Evolutionary conservation across 2,113 vertebrate genomes (phyloP).

Genomic region (Engraulis encrasicolus): DNA sequence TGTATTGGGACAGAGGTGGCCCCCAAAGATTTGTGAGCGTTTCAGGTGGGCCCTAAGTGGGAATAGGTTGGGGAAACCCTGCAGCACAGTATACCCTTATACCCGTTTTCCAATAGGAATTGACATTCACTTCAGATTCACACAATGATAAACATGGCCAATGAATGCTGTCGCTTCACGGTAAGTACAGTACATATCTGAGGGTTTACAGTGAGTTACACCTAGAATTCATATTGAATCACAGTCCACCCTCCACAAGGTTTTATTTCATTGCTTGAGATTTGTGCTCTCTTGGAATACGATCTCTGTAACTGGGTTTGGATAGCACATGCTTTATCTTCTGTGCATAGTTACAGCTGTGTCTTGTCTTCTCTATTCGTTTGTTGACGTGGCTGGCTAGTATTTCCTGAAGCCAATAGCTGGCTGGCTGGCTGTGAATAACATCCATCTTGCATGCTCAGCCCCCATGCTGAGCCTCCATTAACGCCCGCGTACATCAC

Average conservation of each 20-base stretch:
- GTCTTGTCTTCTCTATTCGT: neutral
- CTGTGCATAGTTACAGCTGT: neutral
- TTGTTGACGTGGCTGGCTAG: neutral
- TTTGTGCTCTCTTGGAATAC: neutral
- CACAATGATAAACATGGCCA: neutral
- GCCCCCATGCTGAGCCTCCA: neutral
- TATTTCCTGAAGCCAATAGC: neutral
- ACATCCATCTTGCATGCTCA: neutral
- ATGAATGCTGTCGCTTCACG: neutral
- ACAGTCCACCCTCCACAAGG: neutral
- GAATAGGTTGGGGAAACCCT: too few relatives aligned
- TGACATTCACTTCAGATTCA: too few relatives aligned
- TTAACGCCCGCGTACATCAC: neutral
- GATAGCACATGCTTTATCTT: neutral
- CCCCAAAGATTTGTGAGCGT: too few relatives aligned
- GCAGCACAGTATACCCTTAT: too few relatives aligned
- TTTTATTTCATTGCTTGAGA: neutral
- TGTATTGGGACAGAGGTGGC: too few relatives aligned
- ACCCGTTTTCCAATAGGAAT: too few relatives aligned
- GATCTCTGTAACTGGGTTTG: conserved; percentile 8
- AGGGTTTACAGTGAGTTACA: neutral
- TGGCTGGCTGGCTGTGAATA: neutral
- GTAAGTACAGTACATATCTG: too few relatives aligned
- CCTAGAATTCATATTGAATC: neutral
- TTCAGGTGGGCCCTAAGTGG: too few relatives aligned